phyloP scores from a whole-genome alignment of 2,888 invertebrate species.

The Pseudococcus jackbeardsleyi region DNA sequence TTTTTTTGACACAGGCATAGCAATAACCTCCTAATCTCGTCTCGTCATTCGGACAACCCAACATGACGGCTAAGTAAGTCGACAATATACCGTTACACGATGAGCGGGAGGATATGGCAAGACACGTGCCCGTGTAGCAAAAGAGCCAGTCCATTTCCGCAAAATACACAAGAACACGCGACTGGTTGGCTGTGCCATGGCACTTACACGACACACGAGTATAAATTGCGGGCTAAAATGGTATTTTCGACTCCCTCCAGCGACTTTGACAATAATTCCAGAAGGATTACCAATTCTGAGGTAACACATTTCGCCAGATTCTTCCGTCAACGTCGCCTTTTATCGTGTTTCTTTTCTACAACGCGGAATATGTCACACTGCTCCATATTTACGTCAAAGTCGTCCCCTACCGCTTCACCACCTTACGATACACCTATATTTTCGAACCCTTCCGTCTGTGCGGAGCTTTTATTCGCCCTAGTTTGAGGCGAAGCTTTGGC shows the following conservation, averaged over 20 bases:
- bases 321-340: not conserved
- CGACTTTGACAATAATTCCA: not conserved
- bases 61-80: not conserved
- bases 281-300: not conserved
- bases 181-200: not conserved
- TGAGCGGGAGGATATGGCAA: not conserved
- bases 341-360: not conserved
- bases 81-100: not conserved
- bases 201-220: not conserved
- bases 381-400: not conserved
- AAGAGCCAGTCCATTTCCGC: not conserved
- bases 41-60: not conserved
- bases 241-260: not conserved
- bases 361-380: not conserved
- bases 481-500: not conserved
- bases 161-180: not conserved
- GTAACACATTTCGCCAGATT: not conserved
- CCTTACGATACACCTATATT: not conserved
- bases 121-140: not conserved
- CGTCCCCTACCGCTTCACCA: too few species aligned
- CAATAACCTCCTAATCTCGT: constrained; percentile 7
- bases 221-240: not conserved
- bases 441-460: not conserved
- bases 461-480: not conserved
- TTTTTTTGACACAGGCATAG: constrained; percentile 13